Percentiles rank a stretch among this genome's conserved stretches.
Evolutionary conservation across 2,888 invertebrate species (phyloP).

Genomic region (Hololepta plana): DNA sequence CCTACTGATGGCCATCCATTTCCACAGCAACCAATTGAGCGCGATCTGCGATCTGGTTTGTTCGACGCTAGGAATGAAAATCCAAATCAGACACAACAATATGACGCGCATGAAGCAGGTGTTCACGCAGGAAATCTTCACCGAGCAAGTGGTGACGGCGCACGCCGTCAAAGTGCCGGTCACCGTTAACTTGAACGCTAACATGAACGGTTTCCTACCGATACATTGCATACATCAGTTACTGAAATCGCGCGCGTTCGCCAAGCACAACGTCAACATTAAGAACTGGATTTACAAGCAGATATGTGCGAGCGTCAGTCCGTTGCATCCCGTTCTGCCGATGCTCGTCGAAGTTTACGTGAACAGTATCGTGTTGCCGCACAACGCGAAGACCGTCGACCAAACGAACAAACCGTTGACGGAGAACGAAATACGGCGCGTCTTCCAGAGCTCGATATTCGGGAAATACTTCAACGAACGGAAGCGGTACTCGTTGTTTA

Average conservation of each 20-base stretch:
- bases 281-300: conserved; percentile 95
- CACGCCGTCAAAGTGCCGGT: conserved; percentile 95
- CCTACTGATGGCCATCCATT: conserved; percentile 88
- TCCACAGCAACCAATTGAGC: conserved; percentile 84
- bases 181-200: conserved; percentile 72
- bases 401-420: conserved; percentile 82
- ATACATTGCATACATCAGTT: conserved; percentile 94
- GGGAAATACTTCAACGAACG: conserved; percentile 54
- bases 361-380: conserved; percentile 66
- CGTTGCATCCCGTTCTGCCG: conserved; percentile 84
- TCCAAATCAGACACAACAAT: conserved; percentile 71
- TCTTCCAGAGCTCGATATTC: conserved; percentile 63
- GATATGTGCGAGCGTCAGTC: conserved; percentile 74
- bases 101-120: conserved; percentile 80
- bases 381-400: conserved; percentile 26
- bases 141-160: conserved; percentile 89
- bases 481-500: conserved; percentile 24
- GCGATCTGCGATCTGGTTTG: conserved; percentile 90
- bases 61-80: conserved; percentile 88
- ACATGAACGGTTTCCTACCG: conserved; percentile 80
- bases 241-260: conserved; percentile 82
- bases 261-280: conserved; percentile 90
- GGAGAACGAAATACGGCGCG: conserved; percentile 72
- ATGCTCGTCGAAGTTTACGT: conserved; percentile 89
- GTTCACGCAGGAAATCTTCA: conserved; percentile 92